These are phyloP conservation scores for Aplodontia rufa DNA, from an alignment of 2,113 vertebrate genomes.

Conservation along the genomic window DNA sequence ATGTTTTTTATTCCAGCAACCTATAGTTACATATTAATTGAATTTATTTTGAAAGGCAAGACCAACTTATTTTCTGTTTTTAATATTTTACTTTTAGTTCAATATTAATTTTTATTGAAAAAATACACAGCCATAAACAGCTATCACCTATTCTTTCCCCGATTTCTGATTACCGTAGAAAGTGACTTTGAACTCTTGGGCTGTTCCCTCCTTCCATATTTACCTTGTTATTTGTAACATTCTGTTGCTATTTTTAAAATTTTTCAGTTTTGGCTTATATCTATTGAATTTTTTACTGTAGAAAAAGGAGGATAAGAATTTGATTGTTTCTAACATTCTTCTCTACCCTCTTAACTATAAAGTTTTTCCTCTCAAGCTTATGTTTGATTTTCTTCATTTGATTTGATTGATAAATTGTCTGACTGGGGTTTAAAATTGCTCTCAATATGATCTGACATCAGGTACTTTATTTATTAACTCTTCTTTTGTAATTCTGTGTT, in stretches of 20 bases:
- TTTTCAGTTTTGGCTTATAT: background rate
- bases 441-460: background rate
- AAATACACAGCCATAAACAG: background rate
- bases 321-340: background rate
- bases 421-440: background rate
- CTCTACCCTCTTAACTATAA: background rate
- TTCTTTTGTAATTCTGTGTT: background rate
- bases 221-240: background rate
- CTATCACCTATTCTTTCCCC: background rate
- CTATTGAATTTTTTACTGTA: background rate
- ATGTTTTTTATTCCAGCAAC: background rate
- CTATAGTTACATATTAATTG: background rate
- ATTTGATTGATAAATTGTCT: background rate
- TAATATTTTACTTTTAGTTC: background rate
- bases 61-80: background rate
- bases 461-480: background rate
- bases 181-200: background rate
- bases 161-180: background rate
- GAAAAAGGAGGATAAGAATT: background rate
- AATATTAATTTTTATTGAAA: slow-evolving; percentile 9
- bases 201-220: background rate
- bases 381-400: background rate
- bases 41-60: slow-evolving; percentile 29
- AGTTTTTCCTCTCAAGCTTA: background rate
- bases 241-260: background rate